A percentile compares a stretch with the other conserved stretches of the same genome.
Evolutionary conservation across 2,888 invertebrate genomes (phyloP).

Genomic region (Patella ulyssiponensis): DNA sequence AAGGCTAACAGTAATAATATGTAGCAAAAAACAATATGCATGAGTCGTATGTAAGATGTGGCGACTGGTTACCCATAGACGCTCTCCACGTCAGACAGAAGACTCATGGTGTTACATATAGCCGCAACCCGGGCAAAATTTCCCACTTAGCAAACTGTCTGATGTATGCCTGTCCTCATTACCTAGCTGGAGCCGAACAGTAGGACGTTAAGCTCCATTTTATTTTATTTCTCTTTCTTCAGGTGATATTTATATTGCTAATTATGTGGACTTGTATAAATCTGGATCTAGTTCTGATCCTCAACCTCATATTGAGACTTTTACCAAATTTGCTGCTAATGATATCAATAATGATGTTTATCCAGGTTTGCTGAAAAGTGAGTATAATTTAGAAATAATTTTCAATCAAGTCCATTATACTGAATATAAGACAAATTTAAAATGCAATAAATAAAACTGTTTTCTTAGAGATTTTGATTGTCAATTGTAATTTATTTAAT

Average conservation of each 20-base stretch:
- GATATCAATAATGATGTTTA: constrained; percentile 39
- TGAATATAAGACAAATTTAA: too few relatives aligned
- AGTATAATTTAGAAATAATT: background rate
- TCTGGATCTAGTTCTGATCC: constrained; percentile 39
- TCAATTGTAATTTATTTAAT: background rate
- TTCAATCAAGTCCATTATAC: too few relatives aligned
- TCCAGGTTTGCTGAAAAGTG: constrained; percentile 33
- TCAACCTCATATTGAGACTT: constrained; percentile 40
- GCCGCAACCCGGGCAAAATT: too few relatives aligned
- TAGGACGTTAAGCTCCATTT: background rate
- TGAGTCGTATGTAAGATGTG: too few relatives aligned
- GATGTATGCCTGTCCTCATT: background rate
- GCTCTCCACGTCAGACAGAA: too few relatives aligned
- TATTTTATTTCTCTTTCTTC: constrained; percentile 3
- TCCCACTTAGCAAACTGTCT: too few relatives aligned
- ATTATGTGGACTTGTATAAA: constrained; percentile 33
- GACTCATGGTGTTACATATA: too few relatives aligned
- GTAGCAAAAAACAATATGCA: too few relatives aligned
- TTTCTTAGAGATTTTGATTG: background rate
- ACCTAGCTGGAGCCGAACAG: background rate
- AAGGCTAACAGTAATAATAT: too few relatives aligned
- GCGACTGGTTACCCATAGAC: too few relatives aligned
- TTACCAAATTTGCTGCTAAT: constrained; percentile 40
- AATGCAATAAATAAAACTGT: too few relatives aligned
- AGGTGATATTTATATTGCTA: constrained; percentile 45